These are phyloP conservation scores for Empidonax traillii DNA, from an alignment of 2,113 vertebrate species.

Conservation along the genomic window DNA sequence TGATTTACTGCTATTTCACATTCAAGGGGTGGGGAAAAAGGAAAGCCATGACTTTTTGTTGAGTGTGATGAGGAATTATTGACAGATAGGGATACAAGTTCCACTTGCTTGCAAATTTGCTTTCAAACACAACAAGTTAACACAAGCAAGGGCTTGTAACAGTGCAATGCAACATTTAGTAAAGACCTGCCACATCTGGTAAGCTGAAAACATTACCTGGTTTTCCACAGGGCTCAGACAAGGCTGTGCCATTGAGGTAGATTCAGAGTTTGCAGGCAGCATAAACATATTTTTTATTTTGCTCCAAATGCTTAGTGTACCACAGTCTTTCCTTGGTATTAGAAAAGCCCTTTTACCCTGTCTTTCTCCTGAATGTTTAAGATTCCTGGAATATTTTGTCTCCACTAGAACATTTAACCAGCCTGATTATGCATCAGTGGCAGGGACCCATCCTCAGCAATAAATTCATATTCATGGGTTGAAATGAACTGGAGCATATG, in stretches of 20 bases:
- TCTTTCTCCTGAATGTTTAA: constrained; percentile 27
- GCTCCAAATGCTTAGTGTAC: background rate
- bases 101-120: constrained; percentile 47
- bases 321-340: background rate
- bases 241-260: background rate
- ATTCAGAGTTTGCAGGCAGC: background rate
- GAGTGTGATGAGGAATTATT: constrained; percentile 43
- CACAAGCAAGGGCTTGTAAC: background rate
- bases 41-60: constrained; percentile 7
- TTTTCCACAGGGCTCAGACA: background rate
- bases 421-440: background rate
- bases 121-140: constrained; percentile 15
- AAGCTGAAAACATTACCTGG: constrained; percentile 6
- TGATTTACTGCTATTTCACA: constrained; percentile 44
- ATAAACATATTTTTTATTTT: background rate
- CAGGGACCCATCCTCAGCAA: background rate
- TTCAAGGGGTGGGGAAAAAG: constrained; percentile 3
- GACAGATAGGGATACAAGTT: background rate
- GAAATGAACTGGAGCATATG: background rate
- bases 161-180: background rate
- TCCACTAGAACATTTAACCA: constrained; percentile 34
- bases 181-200: constrained; percentile 10
- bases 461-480: background rate
- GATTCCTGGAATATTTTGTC: constrained; percentile 67
- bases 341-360: background rate